phyloP scores from a whole-genome alignment of 2,113 vertebrate species.

The Equus quagga region DNA sequence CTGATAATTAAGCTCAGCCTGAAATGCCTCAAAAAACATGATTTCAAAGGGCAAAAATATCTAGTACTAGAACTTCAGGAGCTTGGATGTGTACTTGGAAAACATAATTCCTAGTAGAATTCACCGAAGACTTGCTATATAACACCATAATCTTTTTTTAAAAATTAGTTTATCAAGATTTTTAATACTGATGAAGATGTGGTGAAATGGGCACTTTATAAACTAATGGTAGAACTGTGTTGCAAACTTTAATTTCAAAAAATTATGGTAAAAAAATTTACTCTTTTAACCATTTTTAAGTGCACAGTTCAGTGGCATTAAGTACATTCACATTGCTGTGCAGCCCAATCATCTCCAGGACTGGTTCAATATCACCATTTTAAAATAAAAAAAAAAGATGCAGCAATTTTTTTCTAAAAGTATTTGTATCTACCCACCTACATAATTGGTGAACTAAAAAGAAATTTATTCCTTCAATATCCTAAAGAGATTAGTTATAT shows the following conservation, averaged over 20 bases:
- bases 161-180: background rate
- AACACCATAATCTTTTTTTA: background rate
- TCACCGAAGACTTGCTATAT: background rate
- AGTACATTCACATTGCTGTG: background rate
- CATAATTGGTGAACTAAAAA: background rate
- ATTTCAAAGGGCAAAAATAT: constrained; percentile 16
- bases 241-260: background rate
- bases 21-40: constrained; percentile 8
- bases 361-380: background rate
- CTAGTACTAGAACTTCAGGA: background rate
- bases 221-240: background rate
- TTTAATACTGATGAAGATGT: constrained; percentile 26
- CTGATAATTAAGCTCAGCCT: background rate
- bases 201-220: background rate
- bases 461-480: background rate
- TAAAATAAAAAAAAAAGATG: background rate
- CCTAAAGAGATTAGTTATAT: background rate
- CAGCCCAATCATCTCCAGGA: background rate
- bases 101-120: background rate
- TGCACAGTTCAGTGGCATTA: background rate
- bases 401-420: background rate
- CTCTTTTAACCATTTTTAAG: background rate
- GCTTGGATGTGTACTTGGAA: background rate
- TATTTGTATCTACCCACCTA: background rate
- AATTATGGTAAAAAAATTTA: background rate